A percentile compares a stretch with the other conserved stretches of the same genome.
Conservation (phyloP, 1,140 invertebrate species). For the Zaprionus kolodkinae region DNA sequence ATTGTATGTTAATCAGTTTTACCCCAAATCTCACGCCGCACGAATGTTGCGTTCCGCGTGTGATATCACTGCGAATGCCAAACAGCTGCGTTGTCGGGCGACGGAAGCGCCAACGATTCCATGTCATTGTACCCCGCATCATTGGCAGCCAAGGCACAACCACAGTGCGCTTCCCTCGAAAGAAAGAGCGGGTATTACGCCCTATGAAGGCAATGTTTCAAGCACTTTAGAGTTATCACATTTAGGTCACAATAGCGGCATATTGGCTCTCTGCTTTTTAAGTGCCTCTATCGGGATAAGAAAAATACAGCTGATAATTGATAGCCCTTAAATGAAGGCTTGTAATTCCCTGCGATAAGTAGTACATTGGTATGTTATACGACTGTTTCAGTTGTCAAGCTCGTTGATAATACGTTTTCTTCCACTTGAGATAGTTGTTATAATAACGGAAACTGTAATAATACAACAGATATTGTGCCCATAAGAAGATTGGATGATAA, state of each 20-base stretch:
- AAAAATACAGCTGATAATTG: constrained; percentile 8
- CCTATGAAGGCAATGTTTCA: not conserved
- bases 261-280: not conserved
- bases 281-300: not conserved
- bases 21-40: constrained; percentile 19
- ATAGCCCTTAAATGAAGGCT: not conserved
- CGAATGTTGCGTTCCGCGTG: not conserved
- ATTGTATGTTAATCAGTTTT: constrained; percentile 72
- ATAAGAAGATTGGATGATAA: not conserved
- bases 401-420: constrained; percentile 10
- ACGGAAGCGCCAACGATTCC: not conserved
- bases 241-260: not conserved
- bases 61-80: constrained; percentile 5
- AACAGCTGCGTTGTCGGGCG: not conserved
- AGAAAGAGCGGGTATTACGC: not conserved
- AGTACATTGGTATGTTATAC: not conserved
- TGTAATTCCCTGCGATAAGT: not conserved
- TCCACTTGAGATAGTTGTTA: constrained; percentile 5
- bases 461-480: not conserved
- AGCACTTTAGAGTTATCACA: not conserved
- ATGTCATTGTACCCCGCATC: constrained; percentile 1
- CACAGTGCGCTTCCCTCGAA: too few species aligned
- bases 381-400: not conserved
- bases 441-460: not conserved
- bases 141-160: too few species aligned